These are phyloP conservation scores for Pantala flavescens DNA, from an alignment of 1,140 invertebrate species.

Conservation along the genomic window DNA sequence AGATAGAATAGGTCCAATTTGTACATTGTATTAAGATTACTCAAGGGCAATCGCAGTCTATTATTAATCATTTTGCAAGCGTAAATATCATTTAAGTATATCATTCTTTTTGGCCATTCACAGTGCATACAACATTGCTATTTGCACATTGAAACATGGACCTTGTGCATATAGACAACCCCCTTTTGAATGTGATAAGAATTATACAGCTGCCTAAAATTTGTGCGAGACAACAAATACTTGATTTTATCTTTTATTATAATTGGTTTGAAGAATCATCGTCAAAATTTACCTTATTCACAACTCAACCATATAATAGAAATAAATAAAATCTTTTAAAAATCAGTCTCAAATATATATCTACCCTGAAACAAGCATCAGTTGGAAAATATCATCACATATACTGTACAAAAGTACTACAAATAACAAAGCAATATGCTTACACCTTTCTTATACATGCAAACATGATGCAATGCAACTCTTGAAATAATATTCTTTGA, in stretches of 20 bases:
- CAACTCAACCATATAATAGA: too few relatives aligned
- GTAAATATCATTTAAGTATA: not conserved
- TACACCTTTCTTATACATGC: not conserved
- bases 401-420: not conserved
- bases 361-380: not conserved
- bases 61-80: not conserved
- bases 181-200: not conserved
- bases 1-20: not conserved
- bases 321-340: not conserved
- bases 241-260: not conserved
- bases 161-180: not conserved
- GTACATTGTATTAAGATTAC: not conserved
- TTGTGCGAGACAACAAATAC: not conserved
- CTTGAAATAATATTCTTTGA: not conserved
- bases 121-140: not conserved
- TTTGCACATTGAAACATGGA: constrained; percentile 2
- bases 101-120: not conserved
- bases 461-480: not conserved
- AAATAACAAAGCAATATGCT: constrained; percentile 1
- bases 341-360: not conserved
- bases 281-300: too few relatives aligned
- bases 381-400: not conserved
- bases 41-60: not conserved
- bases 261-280: too few relatives aligned
- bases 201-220: not conserved